phyloP scores from a whole-genome alignment of 2,113 vertebrate species.

The Proteles cristata region DNA sequence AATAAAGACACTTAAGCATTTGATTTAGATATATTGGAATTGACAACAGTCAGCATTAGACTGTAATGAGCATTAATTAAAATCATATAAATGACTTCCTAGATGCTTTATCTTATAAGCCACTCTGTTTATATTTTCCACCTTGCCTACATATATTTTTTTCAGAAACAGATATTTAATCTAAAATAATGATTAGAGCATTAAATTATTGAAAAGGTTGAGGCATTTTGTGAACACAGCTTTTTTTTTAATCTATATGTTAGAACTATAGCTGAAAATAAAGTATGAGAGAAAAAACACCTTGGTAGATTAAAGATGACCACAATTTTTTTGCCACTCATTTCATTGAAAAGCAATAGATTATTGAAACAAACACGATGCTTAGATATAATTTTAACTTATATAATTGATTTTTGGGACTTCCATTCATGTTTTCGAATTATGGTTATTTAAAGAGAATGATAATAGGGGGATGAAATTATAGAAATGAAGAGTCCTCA shows the following conservation, averaged over 20 bases:
- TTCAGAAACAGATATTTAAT: not conserved
- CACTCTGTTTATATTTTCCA: conserved; percentile 16
- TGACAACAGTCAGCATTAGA: conserved; percentile 48
- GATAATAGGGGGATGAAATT: not conserved
- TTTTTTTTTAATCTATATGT: conserved; percentile 6
- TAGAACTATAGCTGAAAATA: not conserved
- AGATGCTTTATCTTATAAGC: not conserved
- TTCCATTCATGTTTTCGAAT: not conserved
- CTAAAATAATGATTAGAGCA: not conserved
- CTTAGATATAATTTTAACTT: not conserved
- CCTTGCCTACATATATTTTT: not conserved
- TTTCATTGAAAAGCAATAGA: not conserved
- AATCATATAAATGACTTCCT: conserved; percentile 28
- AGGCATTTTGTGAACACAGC: not conserved
- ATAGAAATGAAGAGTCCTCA: not conserved
- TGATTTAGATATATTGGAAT: conserved; percentile 59
- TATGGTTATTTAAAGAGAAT: not conserved
- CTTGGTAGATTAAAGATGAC: not conserved
- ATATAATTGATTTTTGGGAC: not conserved
- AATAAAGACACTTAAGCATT: not conserved
- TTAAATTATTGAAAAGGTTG: not conserved
- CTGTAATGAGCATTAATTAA: conserved; percentile 67
- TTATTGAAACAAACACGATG: not conserved
- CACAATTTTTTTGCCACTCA: not conserved
- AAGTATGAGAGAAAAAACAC: not conserved